Base-by-base conservation (phyloP, 1,140 invertebrate species). In the Bombus ignitus region DNA sequence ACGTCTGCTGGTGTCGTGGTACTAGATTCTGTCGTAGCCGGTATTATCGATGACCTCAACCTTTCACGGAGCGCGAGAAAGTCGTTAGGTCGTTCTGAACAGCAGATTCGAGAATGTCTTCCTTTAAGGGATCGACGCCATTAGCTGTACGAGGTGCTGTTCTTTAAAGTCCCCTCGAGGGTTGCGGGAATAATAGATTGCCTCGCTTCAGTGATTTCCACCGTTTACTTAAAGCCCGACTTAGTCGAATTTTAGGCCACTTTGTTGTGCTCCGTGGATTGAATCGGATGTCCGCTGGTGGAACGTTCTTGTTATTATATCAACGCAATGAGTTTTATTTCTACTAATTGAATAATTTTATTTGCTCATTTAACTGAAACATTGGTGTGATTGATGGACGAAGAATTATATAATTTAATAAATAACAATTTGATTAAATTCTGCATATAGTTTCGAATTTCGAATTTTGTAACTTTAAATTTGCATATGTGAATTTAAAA, bases 111-210 rank as follows among this genome's bases (percentile, higher is more conserved):
- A 68, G 85, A 32, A 73, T 53, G 68, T 73, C 85, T 83, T 86
- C 73, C 81, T 85, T 79, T 75, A 79, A 87, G 81, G 59, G 81
- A 79, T 84, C 74, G 68, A 47, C 74, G 59, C 37, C 70, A 87
- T 84, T 84, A 87, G 74, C 81, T 84, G 44, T 53, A 70, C 81
- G 66, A 87, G 42, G 39, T 47, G 57, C 53, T 59, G 72, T 82
- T 87, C 80, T 78, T 87, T 82, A 77, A 74, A 83, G 37, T 83
- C 28, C 85, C 42, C 81, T 73, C 66, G 68, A 72, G 68, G 70
- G 68, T 73, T 66, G 59, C 70, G 13, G 28, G 68, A 86, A 86
- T 82, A 81, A 82, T 62, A 86, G 85, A 86, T 86, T 71, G 59
- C 37, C 32, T 13, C 47, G 70, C 47, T 71, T 42, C 79, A 76